Conservation (phyloP, 2,113 vertebrate species). For the Furnarius figulus region DNA sequence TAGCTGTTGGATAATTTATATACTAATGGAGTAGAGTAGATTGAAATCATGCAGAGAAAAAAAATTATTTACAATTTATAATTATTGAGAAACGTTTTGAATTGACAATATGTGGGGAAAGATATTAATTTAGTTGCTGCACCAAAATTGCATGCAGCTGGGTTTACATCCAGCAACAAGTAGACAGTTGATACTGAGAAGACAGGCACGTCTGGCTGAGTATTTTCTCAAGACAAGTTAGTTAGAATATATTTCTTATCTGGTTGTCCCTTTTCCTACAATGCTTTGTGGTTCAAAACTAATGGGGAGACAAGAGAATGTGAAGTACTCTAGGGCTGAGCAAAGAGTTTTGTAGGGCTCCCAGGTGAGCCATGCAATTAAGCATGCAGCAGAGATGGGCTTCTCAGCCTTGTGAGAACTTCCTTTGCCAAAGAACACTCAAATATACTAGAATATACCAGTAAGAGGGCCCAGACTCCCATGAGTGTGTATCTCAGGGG, state of each 20-base stretch:
- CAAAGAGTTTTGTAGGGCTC: not conserved
- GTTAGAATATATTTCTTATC: not conserved
- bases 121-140: not conserved
- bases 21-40: not conserved
- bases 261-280: not conserved
- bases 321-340: not conserved
- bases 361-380: not conserved
- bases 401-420: not conserved
- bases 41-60: not conserved
- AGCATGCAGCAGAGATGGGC: not conserved
- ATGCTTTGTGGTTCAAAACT: not conserved
- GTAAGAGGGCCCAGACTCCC: not conserved
- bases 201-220: not conserved
- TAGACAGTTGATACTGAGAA: not conserved
- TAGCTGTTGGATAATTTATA: not conserved
- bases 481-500: not conserved
- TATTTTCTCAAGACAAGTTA: not conserved
- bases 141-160: not conserved
- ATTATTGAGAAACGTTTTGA: slow-evolving; percentile 23
- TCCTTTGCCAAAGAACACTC: not conserved
- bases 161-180: not conserved
- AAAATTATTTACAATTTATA: not conserved
- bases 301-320: no score
- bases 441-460: not conserved
- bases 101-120: not conserved